Conservation (phyloP, 1,140 invertebrate species). For the Eriocheir sinensis region DNA sequence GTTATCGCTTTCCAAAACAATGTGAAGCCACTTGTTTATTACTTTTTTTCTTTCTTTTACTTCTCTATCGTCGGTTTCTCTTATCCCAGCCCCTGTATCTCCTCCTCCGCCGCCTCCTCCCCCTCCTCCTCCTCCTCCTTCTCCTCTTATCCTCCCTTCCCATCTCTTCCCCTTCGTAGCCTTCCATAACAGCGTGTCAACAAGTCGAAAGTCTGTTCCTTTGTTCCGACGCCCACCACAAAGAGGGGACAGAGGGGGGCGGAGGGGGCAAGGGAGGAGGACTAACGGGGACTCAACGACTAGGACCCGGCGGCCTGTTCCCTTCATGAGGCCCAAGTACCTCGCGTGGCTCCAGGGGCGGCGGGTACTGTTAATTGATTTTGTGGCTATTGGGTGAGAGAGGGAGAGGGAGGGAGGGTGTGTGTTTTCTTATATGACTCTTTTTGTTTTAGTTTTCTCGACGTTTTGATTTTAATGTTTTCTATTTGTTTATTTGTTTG, state of each 20-base stretch:
- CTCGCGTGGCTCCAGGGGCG: neutral
- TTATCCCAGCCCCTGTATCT: neutral
- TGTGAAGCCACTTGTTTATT: no score
- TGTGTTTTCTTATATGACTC: neutral
- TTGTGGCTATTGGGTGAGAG: neutral
- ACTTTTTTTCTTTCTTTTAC: neutral
- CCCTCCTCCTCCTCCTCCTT: neutral
- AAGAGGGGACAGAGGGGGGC: no score
- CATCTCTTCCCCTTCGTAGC: neutral
- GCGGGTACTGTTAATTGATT: constrained; percentile 9
- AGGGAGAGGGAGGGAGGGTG: neutral
- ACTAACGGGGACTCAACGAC: neutral
- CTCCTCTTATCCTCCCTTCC: neutral
- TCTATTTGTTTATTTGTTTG: no score
- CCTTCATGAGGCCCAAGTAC: neutral
- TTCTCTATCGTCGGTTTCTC: neutral
- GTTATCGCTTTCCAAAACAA: no score
- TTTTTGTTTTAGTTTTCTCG: no score
- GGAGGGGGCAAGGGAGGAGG: neutral
- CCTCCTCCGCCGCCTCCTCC: neutral
- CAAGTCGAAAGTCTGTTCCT: neutral
- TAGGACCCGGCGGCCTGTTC: neutral
- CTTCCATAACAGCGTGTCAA: constrained; percentile 15
- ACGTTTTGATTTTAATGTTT: neutral
- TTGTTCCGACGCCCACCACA: no score